Base-by-base conservation (phyloP, 2,888 invertebrate genomes). In the Acronicta aceris region DNA sequence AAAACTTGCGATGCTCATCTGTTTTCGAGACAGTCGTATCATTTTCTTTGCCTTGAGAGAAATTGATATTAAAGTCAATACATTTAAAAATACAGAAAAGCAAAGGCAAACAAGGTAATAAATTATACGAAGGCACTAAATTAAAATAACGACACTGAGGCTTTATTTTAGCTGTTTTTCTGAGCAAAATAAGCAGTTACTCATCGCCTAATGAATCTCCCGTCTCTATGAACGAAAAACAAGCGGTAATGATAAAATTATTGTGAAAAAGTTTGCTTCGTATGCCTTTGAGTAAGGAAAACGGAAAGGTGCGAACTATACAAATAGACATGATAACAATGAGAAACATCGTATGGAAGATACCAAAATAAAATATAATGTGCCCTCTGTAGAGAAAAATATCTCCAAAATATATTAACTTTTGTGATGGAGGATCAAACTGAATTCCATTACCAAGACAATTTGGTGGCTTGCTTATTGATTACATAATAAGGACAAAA, bases 401-500 rank as follows among this genome's bases (percentile, higher is more conserved):
- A 12, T 41, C 10, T 30, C 30, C 9, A 41, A 42, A 33, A 13
- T 42, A n/a, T 71, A 51, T 36, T 16, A 38, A 40, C 42, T 43
- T 50, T 25, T 46, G 12, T 36, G n/a, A 40, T 36, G 42, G 38
- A 9, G 10, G 13, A 38, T 15, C 16, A 30, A 52, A 40, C 16
- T 53, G 10, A 33, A 43, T 40, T 42, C 38, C 9, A 46, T 50
- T 53, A 33, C 49, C 7, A 16, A 45, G 45, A 50, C 15, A 38
- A 47, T 13, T 46, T 6, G 15, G 15, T 17, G 17, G 33, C 13
- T 33, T 25, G 9, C 13, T 54, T 59, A 46, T 52, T 45, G 6
- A 21, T 65, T 59, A 40, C 42, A 30, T 50, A 47, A 56, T 67
- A 60, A 46, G 30, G 46, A 41, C 42, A 49, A 33, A 67, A 54